Base-by-base conservation (phyloP, 2,888 invertebrate genomes). In the Campoplex nolae region DNA sequence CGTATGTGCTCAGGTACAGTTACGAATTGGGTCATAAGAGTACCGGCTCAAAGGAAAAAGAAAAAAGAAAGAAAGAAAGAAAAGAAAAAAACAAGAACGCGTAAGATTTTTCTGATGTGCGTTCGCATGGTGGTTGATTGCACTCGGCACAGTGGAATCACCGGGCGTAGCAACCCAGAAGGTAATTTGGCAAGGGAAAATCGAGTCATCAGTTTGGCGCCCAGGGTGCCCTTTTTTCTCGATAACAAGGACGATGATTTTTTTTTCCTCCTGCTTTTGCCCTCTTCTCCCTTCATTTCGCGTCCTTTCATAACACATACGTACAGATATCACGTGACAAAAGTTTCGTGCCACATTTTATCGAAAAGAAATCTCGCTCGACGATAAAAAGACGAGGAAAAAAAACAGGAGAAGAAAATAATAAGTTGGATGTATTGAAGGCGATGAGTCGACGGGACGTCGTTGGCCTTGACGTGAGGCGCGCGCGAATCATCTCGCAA, bases 401-500 rank as follows among this genome's bases (percentile, higher is more conserved):
- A 79, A 79, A 58, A 1, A 7, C 7, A 78, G 38, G 56, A 23
- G 11, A 70, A 9, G n/a, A 28, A 51, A 42, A 76, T 62, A 35
- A 77, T 42, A 48, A 80, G 32, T 58, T 13, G 11, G 11, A 35
- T 54, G 56, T 38, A 42, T 77, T 68, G 81, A 86, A 81, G 84
- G 81, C 80, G 86, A 86, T 86, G 86, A 77, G 83, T 83, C 83
- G 80, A 71, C 79, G 83, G 79, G 86, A 68, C 56, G 73, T 67
- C 77, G 75, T 71, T 70, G 86, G 84, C 86, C 84, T 86, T 84
- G 81, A 84, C 58, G 62, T 51, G 73, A 76, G 58, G 45, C 85
- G 81, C 88, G 84, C 89, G 88, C 88, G 88, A 89, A 88, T 90
- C 89, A 88, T 90, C 89, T 76, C 71, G 87, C 87, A 83, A 89